Conservation (phyloP, 2,888 invertebrate species). For the Megalurothrips usitatus region DNA sequence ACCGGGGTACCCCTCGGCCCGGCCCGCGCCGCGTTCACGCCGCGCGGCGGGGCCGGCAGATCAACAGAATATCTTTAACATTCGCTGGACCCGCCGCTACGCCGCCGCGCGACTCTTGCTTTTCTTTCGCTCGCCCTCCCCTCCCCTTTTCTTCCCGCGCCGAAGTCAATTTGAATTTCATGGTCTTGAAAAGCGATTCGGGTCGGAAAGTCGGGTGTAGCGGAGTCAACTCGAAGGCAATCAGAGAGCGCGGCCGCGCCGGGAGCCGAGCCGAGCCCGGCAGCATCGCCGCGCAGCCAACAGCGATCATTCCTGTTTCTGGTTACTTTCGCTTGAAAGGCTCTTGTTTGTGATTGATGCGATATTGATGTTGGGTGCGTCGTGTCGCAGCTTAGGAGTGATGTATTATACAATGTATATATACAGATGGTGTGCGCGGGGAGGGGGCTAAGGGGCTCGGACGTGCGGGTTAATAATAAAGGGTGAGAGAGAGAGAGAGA, state of each 20-base stretch:
- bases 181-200: conserved; percentile 26
- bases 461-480: not conserved
- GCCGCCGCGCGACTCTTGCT: no score
- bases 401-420: conserved; percentile 25
- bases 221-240: conserved; percentile 24
- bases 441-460: not conserved
- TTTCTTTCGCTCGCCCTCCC: not conserved
- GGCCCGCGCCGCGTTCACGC: no score
- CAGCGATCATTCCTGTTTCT: conserved; percentile 24
- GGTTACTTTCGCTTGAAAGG: conserved; percentile 22
- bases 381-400: conserved; percentile 12
- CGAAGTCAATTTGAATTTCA: conserved; percentile 19
- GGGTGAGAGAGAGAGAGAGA: not conserved
- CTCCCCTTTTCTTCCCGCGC: not conserved
- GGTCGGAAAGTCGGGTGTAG: conserved; percentile 23
- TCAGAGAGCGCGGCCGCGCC: not conserved
- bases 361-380: conserved; percentile 7
- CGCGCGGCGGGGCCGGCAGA: not conserved
- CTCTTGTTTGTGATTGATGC: conserved; percentile 26
- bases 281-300: not conserved
- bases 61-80: conserved; percentile 21
- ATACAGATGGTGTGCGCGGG: conserved; percentile 18
- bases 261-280: not conserved
- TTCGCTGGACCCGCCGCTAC: conserved; percentile 12
- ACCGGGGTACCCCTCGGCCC: no score